Conservation (phyloP, 2,888 invertebrate genomes). For the Epistrophe eligans region DNA sequence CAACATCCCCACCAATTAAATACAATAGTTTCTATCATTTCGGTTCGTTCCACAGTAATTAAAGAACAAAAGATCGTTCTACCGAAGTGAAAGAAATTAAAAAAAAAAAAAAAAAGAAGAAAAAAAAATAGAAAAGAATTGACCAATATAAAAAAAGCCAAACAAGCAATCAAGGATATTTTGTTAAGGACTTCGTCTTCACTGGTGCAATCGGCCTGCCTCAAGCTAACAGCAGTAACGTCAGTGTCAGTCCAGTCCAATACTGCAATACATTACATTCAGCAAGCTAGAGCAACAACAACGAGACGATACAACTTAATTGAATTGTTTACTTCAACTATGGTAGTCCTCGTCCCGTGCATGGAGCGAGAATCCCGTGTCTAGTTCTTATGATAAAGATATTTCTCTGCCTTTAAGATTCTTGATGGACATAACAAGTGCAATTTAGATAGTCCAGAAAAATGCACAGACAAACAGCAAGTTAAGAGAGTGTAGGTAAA, state of each 20-base stretch:
- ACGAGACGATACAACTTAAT: constrained; percentile 65
- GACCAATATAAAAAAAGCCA: constrained; percentile 30
- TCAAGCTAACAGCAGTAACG: constrained; percentile 25
- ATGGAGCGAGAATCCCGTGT: background rate
- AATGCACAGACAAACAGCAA: background rate
- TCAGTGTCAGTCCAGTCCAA: constrained; percentile 38
- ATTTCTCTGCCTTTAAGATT: constrained; percentile 58
- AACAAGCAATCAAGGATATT: constrained; percentile 51
- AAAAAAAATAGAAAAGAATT: constrained; percentile 4
- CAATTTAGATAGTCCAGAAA: constrained; percentile 52
- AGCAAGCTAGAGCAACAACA: background rate
- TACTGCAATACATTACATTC: constrained; percentile 35
- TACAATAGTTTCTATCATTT: constrained; percentile 50
- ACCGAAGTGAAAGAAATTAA: background rate
- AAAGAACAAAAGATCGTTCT: constrained; percentile 61
- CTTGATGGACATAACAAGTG: constrained; percentile 70
- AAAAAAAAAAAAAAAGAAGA: background rate
- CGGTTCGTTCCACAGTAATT: constrained; percentile 63
- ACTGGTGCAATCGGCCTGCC: constrained; percentile 36
- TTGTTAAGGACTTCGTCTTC: constrained; percentile 53
- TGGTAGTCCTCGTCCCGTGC: constrained; percentile 2
- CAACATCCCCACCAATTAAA: constrained; percentile 39
- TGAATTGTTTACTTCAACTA: constrained; percentile 65
- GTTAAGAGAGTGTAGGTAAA: background rate
- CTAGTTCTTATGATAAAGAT: constrained; percentile 42